These are phyloP conservation scores for Limnodromus scolopaceus DNA, from an alignment of 2,797 vertebrate species.

Conservation along the genomic window DNA sequence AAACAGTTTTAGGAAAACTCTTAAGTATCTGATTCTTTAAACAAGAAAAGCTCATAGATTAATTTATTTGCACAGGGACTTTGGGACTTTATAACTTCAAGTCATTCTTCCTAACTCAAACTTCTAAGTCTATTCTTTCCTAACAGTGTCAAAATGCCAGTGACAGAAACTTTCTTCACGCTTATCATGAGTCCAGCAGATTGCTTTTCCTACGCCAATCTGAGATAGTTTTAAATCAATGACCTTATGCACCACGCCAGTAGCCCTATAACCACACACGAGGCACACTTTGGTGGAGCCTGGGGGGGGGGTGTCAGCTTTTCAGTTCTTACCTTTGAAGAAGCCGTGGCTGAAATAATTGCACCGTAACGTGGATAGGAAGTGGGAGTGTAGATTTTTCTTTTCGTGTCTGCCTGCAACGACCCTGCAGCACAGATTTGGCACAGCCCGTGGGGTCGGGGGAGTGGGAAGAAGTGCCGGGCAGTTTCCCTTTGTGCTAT, in stretches of 20 bases:
- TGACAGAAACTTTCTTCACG: background rate
- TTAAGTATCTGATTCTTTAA: background rate
- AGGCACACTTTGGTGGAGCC: background rate
- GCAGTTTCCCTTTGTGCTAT: background rate
- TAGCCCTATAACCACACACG: background rate
- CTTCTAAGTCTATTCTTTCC: background rate
- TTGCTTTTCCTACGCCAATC: background rate
- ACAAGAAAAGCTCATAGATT: background rate
- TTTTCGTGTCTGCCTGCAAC: background rate
- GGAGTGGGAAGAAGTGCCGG: fast-evolving
- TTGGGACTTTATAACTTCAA: background rate
- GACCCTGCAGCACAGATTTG: background rate
- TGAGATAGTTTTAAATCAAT: background rate
- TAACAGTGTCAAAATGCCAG: background rate
- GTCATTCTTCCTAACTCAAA: background rate
- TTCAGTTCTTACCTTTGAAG: background rate
- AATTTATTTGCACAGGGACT: background rate
- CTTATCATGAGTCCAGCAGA: background rate
- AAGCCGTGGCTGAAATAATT: background rate
- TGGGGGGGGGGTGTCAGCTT: fast-evolving
- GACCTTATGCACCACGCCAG: background rate
- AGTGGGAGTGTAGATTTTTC: fast-evolving
- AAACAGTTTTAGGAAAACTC: background rate
- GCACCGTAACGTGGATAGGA: background rate
- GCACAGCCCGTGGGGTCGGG: fast-evolving